phyloP scores from a whole-genome alignment of 64 coral and sea anemone genomes.

The Platygyra sinensis region DNA sequence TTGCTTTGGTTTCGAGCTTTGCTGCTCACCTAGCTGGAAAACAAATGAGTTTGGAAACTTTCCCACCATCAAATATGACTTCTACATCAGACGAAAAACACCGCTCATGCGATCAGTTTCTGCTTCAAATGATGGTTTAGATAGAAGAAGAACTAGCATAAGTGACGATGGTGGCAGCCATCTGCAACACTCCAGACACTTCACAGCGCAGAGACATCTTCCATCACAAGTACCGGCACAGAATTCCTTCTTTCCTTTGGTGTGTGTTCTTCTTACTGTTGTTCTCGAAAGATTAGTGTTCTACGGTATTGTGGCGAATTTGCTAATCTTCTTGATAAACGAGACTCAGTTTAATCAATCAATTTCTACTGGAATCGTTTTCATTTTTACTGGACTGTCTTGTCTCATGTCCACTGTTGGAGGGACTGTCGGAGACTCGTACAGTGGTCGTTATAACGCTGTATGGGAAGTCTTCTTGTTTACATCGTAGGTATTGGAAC shows the following conservation, averaged over 20 bases:
- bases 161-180: neutral
- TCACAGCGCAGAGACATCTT: neutral
- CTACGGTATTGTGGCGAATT: conserved; percentile 81
- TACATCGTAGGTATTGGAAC: conserved; percentile 68
- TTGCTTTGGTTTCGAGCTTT: too few relatives aligned
- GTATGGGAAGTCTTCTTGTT: conserved; percentile 74
- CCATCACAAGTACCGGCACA: neutral
- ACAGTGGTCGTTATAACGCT: conserved; percentile 84
- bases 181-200: neutral
- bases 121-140: neutral
- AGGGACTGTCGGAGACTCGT: conserved; percentile 65
- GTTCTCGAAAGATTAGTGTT: conserved; percentile 83
- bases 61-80: conserved; percentile 62
- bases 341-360: conserved; percentile 1
- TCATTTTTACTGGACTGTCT: conserved; percentile 58
- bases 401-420: conserved; percentile 85
- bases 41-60: conserved; percentile 58
- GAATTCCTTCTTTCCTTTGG: conserved; percentile 21
- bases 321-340: conserved; percentile 60
- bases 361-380: conserved; percentile 27
- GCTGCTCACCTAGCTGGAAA: neutral
- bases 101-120: conserved; percentile 45
- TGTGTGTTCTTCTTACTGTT: conserved; percentile 64
- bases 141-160: neutral
- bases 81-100: conserved; percentile 45